These are phyloP conservation scores for Morelia viridis DNA, from an alignment of 2,797 vertebrate genomes.

Conservation along the genomic window DNA sequence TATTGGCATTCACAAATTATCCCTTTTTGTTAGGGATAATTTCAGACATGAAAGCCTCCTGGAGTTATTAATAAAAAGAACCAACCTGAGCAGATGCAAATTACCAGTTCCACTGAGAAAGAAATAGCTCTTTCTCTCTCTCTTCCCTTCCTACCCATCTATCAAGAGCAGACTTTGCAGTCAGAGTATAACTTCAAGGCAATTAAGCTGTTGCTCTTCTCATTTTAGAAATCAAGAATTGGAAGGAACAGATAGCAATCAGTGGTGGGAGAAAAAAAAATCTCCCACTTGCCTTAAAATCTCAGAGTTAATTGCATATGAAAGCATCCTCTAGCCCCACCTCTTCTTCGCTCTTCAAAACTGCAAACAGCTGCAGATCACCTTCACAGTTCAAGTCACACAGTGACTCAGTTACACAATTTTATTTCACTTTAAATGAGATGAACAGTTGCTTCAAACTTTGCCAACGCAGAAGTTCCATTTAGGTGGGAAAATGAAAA, in stretches of 20 bases:
- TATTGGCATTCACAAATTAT: background rate
- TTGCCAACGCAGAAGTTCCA: background rate
- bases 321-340: background rate
- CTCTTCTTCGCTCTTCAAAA: background rate
- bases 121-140: background rate
- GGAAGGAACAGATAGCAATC: slow-evolving; percentile 17
- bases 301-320: slow-evolving; percentile 6
- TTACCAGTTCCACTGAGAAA: background rate
- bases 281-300: background rate
- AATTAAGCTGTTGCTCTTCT: slow-evolving; percentile 11
- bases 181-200: slow-evolving; percentile 8
- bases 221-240: slow-evolving; percentile 18
- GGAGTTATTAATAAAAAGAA: slow-evolving; percentile 3
- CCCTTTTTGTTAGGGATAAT: background rate
- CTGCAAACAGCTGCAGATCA: background rate
- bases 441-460: background rate
- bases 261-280: background rate
- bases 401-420: slow-evolving; percentile 2
- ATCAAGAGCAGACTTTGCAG: background rate
- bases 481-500: background rate
- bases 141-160: background rate
- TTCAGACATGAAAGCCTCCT: background rate
- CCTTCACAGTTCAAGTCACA: slow-evolving; percentile 18
- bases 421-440: background rate
- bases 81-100: background rate